phyloP scores from a whole-genome alignment of 2,888 invertebrate genomes.

The Parnassius smintheus region DNA sequence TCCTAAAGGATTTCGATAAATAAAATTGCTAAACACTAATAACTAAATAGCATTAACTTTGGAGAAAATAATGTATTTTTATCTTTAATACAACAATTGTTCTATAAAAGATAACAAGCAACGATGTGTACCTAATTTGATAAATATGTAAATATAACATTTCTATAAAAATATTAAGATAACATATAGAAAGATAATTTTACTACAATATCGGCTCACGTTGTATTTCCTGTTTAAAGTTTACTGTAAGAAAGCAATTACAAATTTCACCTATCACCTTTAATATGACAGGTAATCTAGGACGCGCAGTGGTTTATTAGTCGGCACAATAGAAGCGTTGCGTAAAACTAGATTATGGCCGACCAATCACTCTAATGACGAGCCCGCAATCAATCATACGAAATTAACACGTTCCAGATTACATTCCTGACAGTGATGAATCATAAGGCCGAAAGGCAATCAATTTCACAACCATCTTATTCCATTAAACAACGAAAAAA shows the following conservation, averaged over 20 bases:
- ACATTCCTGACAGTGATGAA: conserved; percentile 78
- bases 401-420: conserved; percentile 78
- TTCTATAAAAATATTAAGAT: too few species aligned
- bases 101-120: too few species aligned
- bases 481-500: conserved; percentile 77
- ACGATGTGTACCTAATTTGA: too few species aligned
- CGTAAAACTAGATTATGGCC: conserved; percentile 74
- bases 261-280: conserved; percentile 43
- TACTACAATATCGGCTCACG: too few species aligned
- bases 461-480: conserved; percentile 80
- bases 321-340: conserved; percentile 58
- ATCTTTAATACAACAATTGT: too few species aligned
- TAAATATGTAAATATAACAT: too few species aligned
- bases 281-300: conserved; percentile 63
- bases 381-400: conserved; percentile 75
- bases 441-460: conserved; percentile 79
- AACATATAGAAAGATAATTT: too few species aligned
- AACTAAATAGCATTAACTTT: too few species aligned
- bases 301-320: conserved; percentile 39
- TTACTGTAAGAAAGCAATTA: conserved; percentile 32
- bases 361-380: conserved; percentile 63
- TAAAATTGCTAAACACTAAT: too few species aligned
- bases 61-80: too few species aligned
- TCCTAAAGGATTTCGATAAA: too few species aligned
- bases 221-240: neutral